Base-by-base conservation (phyloP, 2,888 invertebrate genomes). In the Tetranychus piercei region DNA sequence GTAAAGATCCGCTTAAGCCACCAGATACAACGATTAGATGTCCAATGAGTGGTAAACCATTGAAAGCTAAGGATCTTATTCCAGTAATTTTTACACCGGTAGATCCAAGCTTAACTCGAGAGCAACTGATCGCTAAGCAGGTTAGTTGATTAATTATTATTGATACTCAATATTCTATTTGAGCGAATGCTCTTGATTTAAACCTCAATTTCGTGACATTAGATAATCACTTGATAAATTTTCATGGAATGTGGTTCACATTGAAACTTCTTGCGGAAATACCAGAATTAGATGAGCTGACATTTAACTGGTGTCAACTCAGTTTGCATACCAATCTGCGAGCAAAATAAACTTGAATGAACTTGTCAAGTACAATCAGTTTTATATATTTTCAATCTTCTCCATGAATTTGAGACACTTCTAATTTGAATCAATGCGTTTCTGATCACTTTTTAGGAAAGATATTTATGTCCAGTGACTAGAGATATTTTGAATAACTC, bases 381-480 rank as follows among this genome's bases (percentile, higher is more conserved):
- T 34, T 5, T 34, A 34, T 23, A 34, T 34, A 34, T 34, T 34
- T 34, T 34, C 23, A 11, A 66, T 18, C 6, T 66, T 66, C 8
- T n/a, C 3, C 34, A 34, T 34, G 34, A 34, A 34, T 34, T 34
- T 4, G 34, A 34, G 34, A 34, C 69, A 69, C 11, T 20, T 11
- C 20, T 18, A 23, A 67, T 67, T 67, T 67, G 6, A 9, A 67
- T 20, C 69, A 23, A 11, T 67, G 11, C 5, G 18, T 23, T 69
- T 23, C 20, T 69, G 6, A 20, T 9, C 15, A 20, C 20, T 15
- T 73, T 73, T 64, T 78, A 83, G 82, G 82, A 91, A 78, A 87
- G 97, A 79, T 99, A 94, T 82, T 94, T 95, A 89, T 99, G 99
- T 82, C 92, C 97, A 1, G 90, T 99, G 0, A 97, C 97, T 1